phyloP scores from a whole-genome alignment of 2,797 vertebrate species.

The Phalloptychus januarius region DNA sequence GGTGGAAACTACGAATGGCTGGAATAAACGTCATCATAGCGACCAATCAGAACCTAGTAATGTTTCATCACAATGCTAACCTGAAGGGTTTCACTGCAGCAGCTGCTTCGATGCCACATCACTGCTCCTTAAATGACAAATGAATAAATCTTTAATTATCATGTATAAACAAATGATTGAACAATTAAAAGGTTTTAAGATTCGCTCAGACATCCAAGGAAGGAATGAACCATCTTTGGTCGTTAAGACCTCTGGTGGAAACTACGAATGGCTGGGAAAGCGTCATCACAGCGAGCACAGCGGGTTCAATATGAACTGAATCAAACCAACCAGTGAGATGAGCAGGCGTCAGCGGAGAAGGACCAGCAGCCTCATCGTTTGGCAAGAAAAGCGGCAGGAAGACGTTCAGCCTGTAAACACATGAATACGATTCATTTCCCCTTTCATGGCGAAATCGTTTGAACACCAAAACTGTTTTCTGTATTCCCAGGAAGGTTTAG shows the following conservation, averaged over 20 bases:
- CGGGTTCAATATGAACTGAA: background rate
- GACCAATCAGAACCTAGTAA: background rate
- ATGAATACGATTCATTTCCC: background rate
- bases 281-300: slow-evolving; percentile 67
- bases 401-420: background rate
- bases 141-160: background rate
- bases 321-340: background rate
- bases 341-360: background rate
- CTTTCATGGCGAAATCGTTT: no score
- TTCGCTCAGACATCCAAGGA: slow-evolving; percentile 91
- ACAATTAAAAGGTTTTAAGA: background rate
- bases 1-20: slow-evolving; percentile 95
- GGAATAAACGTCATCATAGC: slow-evolving; percentile 80
- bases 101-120: background rate
- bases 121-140: background rate
- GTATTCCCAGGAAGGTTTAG: no score
- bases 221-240: slow-evolving; percentile 79
- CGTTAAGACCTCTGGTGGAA: slow-evolving; percentile 87
- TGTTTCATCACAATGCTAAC: background rate
- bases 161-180: background rate
- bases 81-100: background rate
- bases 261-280: slow-evolving; percentile 91
- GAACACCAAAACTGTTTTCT: background rate
- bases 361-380: background rate
- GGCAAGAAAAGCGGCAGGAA: background rate